phyloP scores from a whole-genome alignment of 2,113 vertebrate genomes.

The Polyodon spathula region DNA sequence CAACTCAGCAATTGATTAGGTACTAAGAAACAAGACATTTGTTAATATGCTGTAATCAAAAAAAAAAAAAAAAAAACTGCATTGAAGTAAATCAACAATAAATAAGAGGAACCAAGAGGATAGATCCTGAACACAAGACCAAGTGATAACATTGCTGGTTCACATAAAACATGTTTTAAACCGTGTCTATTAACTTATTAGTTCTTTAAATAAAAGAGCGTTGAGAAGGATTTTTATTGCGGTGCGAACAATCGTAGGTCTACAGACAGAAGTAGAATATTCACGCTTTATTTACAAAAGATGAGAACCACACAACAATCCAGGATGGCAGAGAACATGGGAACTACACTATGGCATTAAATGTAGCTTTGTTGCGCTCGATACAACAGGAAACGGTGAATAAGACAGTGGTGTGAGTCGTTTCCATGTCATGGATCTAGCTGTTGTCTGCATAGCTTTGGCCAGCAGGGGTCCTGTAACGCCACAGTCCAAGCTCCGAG shows the following conservation, averaged over 20 bases:
- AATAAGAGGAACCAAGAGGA: too few relatives aligned
- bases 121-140: too few relatives aligned
- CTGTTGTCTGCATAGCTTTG: conserved; percentile 30
- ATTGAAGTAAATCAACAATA: too few relatives aligned
- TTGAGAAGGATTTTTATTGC: conserved; percentile 53
- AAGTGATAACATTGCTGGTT: too few relatives aligned
- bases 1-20: too few relatives aligned
- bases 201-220: too few relatives aligned
- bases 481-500: conserved; percentile 32
- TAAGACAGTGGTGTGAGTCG: conserved; percentile 26
- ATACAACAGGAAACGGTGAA: conserved; percentile 16
- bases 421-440: conserved; percentile 30
- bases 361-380: conserved; percentile 31
- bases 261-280: conserved; percentile 41
- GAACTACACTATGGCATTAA: conserved; percentile 37
- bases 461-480: conserved; percentile 27
- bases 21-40: too few relatives aligned
- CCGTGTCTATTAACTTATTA: too few relatives aligned
- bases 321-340: conserved; percentile 38
- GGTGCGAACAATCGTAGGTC: conserved; percentile 43
- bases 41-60: too few relatives aligned
- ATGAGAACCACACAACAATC: conserved; percentile 49
- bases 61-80: too few relatives aligned
- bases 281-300: conserved; percentile 76
- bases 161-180: too few relatives aligned